A percentile compares a stretch with the other conserved stretches of the same genome.
Evolutionary conservation across 2,113 vertebrate species (phyloP).

Genomic region (Phocoena sinus): DNA sequence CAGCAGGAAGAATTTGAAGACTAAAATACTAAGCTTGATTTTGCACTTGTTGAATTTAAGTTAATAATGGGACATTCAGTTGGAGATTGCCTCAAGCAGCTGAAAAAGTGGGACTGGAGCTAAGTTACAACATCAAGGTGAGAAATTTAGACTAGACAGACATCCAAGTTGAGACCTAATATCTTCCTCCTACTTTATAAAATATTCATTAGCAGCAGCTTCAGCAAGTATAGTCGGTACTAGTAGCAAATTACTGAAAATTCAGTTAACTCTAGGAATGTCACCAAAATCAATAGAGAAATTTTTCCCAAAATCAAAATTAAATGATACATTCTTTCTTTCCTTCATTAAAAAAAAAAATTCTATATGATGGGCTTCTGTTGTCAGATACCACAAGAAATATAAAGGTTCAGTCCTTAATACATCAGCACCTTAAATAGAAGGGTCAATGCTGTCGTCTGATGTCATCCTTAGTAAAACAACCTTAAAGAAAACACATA

Average conservation of each 20-base stretch:
- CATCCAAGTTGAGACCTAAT: not conserved
- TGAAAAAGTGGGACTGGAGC: not conserved
- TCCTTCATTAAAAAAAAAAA: not conserved
- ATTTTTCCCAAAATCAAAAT: not conserved
- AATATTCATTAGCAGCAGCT: constrained; percentile 29
- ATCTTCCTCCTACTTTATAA: constrained; percentile 24
- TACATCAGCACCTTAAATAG: not conserved
- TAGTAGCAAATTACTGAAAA: constrained; percentile 21
- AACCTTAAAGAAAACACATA: not conserved
- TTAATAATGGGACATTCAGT: not conserved
- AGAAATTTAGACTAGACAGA: not conserved
- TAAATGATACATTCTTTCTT: not conserved
- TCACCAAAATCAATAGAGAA: not conserved
- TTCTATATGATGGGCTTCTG: not conserved
- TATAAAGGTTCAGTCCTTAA: not conserved
- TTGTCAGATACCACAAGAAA: not conserved
- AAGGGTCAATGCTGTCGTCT: not conserved
- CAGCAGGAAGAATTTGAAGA: not conserved
- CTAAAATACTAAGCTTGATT: not conserved
- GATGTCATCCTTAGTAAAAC: not conserved
- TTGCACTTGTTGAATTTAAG: not conserved
- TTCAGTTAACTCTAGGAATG: not conserved
- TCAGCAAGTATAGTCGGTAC: not conserved
- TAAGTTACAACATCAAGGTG: not conserved
- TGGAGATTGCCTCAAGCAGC: not conserved